Evolutionary conservation across 2,888 invertebrate genomes (phyloP).

Genomic region (Philonicus albiceps): DNA sequence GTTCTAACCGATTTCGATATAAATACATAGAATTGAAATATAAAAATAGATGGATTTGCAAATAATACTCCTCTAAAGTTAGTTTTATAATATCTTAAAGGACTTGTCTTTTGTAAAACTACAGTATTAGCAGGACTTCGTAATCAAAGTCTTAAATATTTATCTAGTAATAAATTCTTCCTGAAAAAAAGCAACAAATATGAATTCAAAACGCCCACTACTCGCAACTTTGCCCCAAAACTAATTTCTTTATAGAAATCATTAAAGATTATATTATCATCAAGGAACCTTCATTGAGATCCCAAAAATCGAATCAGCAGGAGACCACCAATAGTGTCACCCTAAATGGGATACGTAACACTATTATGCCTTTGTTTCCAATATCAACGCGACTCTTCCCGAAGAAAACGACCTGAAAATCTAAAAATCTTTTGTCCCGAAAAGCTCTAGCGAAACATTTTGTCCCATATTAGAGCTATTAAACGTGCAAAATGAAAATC

Average conservation of each 20-base stretch:
- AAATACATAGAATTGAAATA: too few relatives aligned
- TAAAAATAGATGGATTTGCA: too few relatives aligned
- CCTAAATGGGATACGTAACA: not conserved
- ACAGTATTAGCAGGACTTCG: too few relatives aligned
- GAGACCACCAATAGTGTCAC: not conserved
- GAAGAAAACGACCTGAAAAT: conserved; percentile 8
- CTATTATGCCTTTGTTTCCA: not conserved
- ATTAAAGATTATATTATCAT: not conserved
- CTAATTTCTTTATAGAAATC: not conserved
- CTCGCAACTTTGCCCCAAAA: not conserved
- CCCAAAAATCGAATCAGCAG: not conserved
- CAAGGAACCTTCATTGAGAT: not conserved
- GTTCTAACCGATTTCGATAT: too few relatives aligned
- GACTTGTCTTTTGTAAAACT: too few relatives aligned
- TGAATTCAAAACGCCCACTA: not conserved
- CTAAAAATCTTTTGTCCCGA: not conserved
- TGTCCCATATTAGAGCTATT: conserved; percentile 1
- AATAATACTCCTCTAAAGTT: too few relatives aligned
- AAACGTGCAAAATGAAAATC: conserved; percentile 12
- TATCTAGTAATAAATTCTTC: not conserved
- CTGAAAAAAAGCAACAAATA: not conserved
- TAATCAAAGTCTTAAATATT: not conserved
- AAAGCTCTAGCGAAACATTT: not conserved
- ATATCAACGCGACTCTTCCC: not conserved
- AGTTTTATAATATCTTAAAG: too few relatives aligned